These are phyloP conservation scores for Drosophila rufa DNA, from an alignment of 1,140 invertebrate genomes.

Conservation along the genomic window DNA sequence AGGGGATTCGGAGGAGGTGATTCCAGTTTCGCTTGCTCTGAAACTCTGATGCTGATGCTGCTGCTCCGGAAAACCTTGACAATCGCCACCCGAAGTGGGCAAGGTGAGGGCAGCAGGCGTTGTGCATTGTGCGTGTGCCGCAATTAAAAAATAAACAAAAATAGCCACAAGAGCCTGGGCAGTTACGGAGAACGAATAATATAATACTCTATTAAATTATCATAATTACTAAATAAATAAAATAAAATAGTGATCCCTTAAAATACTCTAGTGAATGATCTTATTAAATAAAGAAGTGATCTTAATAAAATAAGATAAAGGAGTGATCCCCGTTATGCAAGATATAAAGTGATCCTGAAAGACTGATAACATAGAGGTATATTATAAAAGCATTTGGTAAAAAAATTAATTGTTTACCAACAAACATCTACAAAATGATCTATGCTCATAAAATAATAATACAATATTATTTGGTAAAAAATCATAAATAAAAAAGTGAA, in stretches of 20 bases:
- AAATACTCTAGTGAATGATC: not conserved
- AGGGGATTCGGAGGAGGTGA: slow-evolving; percentile 9
- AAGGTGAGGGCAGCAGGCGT: slow-evolving; percentile 63
- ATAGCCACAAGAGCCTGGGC: not conserved
- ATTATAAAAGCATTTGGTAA: not conserved
- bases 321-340: not conserved
- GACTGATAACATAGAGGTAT: not conserved
- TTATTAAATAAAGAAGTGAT: not conserved
- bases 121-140: slow-evolving; percentile 62
- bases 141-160: slow-evolving; percentile 62
- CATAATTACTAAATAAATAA: not conserved
- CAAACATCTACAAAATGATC: too few species aligned
- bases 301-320: too few species aligned
- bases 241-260: not conserved
- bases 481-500: too few species aligned
- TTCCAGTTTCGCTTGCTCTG: slow-evolving; percentile 25
- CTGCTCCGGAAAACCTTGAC: slow-evolving; percentile 64
- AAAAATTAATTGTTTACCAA: too few species aligned
- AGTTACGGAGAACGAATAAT: not conserved
- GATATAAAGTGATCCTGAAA: not conserved
- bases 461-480: too few species aligned
- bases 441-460: too few species aligned
- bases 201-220: not conserved
- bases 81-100: slow-evolving; percentile 52
- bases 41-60: not conserved